These are phyloP conservation scores for Sparidentex hasta DNA, from an alignment of 2,797 vertebrate species.

Conservation along the genomic window DNA sequence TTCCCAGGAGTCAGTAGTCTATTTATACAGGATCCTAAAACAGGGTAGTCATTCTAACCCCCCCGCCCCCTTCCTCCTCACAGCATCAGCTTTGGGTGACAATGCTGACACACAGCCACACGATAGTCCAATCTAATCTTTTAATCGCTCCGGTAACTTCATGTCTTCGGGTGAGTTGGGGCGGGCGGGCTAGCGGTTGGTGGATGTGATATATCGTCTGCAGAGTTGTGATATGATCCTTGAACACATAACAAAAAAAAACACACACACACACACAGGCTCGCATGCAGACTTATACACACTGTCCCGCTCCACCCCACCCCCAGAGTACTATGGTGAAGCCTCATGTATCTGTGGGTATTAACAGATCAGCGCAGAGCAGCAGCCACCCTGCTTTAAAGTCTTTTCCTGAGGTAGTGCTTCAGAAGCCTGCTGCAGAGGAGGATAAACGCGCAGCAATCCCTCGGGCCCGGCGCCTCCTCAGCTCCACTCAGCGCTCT, in stretches of 20 bases:
- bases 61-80: not conserved
- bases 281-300: conserved; percentile 49
- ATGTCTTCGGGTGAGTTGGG: conserved; percentile 72
- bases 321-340: conserved; percentile 63
- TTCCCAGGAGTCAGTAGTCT: conserved; percentile 69
- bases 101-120: conserved; percentile 71
- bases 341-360: conserved; percentile 78
- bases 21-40: conserved; percentile 76
- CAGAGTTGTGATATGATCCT: conserved; percentile 76
- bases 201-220: conserved; percentile 72
- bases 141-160: conserved; percentile 79
- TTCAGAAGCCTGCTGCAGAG: conserved; percentile 84
- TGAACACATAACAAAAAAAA: conserved; percentile 52
- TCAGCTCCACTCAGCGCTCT: conserved; percentile 70
- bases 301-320: conserved; percentile 58
- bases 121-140: conserved; percentile 81
- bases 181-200: conserved; percentile 47
- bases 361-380: conserved; percentile 82
- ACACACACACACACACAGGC: conserved; percentile 16
- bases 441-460: conserved; percentile 83
- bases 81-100: conserved; percentile 70
- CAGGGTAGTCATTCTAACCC: conserved; percentile 47
- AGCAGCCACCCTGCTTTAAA: conserved; percentile 82
- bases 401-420: conserved; percentile 85
- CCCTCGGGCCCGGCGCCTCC: conserved; percentile 76